These are phyloP conservation scores for Lapara coniferarum DNA, from an alignment of 2,888 invertebrate species.

Conservation along the genomic window DNA sequence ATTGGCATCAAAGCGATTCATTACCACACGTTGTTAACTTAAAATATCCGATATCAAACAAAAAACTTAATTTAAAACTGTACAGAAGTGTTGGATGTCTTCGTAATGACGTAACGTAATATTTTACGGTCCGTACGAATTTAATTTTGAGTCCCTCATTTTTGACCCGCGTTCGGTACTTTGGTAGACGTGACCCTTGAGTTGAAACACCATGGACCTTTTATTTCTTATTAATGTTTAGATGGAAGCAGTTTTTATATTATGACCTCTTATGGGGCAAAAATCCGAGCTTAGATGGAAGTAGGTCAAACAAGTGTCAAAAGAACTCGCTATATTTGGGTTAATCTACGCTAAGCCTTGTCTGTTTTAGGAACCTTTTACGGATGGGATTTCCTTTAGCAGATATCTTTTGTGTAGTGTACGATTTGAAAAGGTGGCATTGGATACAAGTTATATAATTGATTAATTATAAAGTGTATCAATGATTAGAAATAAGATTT, in stretches of 20 bases:
- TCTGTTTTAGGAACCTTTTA: neutral
- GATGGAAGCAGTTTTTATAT: neutral
- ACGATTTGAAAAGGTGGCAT: too few relatives aligned
- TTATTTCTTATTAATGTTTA: constrained; percentile 12
- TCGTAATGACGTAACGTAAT: constrained; percentile 78
- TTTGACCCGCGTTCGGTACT: constrained; percentile 69
- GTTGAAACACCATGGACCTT: neutral
- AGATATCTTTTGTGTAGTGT: neutral
- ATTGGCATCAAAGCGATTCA: neutral
- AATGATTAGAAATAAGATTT: too few relatives aligned
- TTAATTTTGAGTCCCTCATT: constrained; percentile 76
- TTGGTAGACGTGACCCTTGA: constrained; percentile 55
- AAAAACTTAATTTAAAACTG: constrained; percentile 13
- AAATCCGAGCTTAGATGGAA: neutral
- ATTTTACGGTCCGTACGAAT: constrained; percentile 75
- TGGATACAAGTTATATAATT: too few relatives aligned
- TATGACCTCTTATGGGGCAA: neutral
- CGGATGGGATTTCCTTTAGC: neutral
- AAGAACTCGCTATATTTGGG: constrained; percentile 53
- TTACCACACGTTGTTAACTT: constrained; percentile 10
- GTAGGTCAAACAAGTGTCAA: constrained; percentile 29
- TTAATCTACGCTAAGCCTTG: neutral
- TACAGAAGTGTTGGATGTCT: constrained; percentile 10
- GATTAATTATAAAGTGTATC: too few relatives aligned
- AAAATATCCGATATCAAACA: constrained; percentile 30